These are phyloP conservation scores for Calosoma granatense DNA, from an alignment of 1,140 invertebrate genomes.

Conservation along the genomic window DNA sequence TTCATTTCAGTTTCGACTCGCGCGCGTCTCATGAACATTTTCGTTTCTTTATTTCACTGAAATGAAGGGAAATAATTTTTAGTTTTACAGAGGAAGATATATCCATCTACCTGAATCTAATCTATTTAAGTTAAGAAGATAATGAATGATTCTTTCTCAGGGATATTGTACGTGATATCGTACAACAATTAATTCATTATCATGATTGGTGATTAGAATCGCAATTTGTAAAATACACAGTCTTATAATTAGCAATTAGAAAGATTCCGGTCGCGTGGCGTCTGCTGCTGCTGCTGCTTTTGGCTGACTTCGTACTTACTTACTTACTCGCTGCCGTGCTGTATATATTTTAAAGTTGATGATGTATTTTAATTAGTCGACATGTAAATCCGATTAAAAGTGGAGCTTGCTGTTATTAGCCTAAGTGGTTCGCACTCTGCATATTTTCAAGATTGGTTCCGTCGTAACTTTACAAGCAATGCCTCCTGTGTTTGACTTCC, in stretches of 20 bases:
- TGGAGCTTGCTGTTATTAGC: constrained; percentile 27
- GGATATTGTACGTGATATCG: background rate
- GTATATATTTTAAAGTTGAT: constrained; percentile 9
- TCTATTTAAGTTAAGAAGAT: no score
- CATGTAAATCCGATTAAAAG: constrained; percentile 32
- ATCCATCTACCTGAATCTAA: background rate
- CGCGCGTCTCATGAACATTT: no score
- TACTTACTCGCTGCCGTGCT: background rate
- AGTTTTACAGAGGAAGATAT: no score
- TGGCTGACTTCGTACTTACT: background rate
- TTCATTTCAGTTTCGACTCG: no score
- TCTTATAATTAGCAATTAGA: constrained; percentile 7
- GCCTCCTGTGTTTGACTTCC: constrained; percentile 16
- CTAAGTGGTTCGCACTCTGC: constrained; percentile 28
- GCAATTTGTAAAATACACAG: background rate
- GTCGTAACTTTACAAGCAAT: no score
- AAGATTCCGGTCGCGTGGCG: background rate
- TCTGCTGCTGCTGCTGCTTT: background rate
- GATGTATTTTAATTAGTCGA: constrained; percentile 31
- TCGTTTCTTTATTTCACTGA: no score
- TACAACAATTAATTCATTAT: background rate
- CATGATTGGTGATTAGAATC: constrained; percentile 2
- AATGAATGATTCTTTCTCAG: background rate
- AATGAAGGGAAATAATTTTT: no score
- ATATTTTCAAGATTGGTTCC: constrained; percentile 24